Conservation (phyloP, 2,888 invertebrate genomes). For the Pterostichus madidus region DNA sequence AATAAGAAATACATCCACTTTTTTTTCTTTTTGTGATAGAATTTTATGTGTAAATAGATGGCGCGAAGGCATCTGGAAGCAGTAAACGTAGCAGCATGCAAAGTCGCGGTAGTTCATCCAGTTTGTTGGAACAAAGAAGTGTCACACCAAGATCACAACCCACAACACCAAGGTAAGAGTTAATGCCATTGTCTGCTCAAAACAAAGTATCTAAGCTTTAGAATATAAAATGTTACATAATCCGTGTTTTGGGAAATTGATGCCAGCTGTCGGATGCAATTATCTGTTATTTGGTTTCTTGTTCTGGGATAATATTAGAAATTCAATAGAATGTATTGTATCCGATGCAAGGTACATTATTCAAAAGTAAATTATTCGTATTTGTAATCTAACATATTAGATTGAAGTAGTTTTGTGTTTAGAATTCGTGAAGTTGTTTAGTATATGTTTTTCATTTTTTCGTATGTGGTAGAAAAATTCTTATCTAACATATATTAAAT, state of each 20-base stretch:
- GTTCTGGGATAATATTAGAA: background rate
- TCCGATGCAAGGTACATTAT: background rate
- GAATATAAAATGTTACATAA: background rate
- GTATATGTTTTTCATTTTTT: conserved; percentile 11
- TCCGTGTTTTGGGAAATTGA: conserved; percentile 44
- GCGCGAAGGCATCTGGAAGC: conserved; percentile 87
- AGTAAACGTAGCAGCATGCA: conserved; percentile 95
- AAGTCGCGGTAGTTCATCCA: conserved; percentile 94
- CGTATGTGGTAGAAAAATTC: conserved; percentile 27
- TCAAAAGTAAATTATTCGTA: conserved; percentile 9
- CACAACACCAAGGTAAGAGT: conserved; percentile 87
- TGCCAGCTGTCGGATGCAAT: conserved; percentile 5
- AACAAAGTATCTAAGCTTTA: background rate
- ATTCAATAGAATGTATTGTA: background rate
- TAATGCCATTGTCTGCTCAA: background rate
- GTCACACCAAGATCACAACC: conserved; percentile 94
- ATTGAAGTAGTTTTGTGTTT: conserved; percentile 26
- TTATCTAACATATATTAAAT: conserved; percentile 19
- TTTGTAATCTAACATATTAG: conserved; percentile 25
- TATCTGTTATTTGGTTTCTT: background rate
- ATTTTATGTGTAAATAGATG: conserved; percentile 80
- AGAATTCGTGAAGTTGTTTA: conserved; percentile 17
- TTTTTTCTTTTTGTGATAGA: conserved; percentile 85
- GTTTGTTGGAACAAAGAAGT: conserved; percentile 88
- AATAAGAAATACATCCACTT: background rate